These are phyloP conservation scores for Phalacrocorax pelagicus DNA, from an alignment of 2,113 vertebrate species.

Conservation along the genomic window DNA sequence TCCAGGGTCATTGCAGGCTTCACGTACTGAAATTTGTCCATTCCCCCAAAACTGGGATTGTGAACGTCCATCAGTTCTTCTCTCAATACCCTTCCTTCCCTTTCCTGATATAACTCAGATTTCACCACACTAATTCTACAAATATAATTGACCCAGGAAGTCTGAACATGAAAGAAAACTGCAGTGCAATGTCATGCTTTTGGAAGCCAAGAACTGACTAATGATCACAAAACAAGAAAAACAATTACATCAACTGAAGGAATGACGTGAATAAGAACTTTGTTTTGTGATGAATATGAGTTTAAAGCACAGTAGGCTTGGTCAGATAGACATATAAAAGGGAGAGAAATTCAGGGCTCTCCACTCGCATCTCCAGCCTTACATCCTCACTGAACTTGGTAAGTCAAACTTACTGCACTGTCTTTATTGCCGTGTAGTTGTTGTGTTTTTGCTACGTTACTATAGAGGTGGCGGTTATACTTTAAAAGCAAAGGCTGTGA, in stretches of 20 bases:
- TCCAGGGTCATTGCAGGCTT: background rate
- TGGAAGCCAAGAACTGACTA: slow-evolving; percentile 45
- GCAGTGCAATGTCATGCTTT: background rate
- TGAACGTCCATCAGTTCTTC: background rate
- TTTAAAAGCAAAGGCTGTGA: background rate
- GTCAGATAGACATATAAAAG: slow-evolving; percentile 28
- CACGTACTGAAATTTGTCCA: fast-evolving
- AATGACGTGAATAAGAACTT: background rate
- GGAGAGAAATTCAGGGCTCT: background rate
- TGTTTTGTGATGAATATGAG: background rate
- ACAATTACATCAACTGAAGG: background rate
- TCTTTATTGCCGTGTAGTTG: background rate
- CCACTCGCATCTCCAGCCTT: background rate
- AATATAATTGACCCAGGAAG: slow-evolving; percentile 20
- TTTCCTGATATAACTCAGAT: slow-evolving; percentile 8
- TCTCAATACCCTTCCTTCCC: background rate
- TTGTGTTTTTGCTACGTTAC: fast-evolving
- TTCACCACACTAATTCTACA: slow-evolving; percentile 4
- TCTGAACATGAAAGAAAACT: slow-evolving; percentile 41
- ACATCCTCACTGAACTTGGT: background rate
- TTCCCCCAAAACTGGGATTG: background rate
- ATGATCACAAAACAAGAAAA: background rate
- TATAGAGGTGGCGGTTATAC: fast-evolving
- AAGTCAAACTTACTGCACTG: background rate
- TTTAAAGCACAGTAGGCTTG: background rate